Conservation (phyloP, 2,888 invertebrate species). For the Polietes domitor region DNA sequence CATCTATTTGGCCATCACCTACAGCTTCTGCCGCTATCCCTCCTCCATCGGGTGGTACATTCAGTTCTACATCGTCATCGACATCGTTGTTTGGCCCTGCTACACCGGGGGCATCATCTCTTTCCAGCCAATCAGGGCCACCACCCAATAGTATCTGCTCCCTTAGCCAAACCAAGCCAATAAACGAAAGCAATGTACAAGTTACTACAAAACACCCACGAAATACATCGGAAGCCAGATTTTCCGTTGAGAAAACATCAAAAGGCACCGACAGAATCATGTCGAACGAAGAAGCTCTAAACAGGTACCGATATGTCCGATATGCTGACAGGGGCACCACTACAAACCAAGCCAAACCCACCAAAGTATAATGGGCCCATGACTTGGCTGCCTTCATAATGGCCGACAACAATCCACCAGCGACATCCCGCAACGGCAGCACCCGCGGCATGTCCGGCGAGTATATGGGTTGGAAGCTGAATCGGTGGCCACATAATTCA, state of each 20-base stretch:
- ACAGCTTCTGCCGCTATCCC: conserved; percentile 72
- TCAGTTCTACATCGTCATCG: conserved; percentile 75
- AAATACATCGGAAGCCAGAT: conserved; percentile 95
- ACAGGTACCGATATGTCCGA: conserved; percentile 95
- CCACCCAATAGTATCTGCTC: conserved; percentile 99
- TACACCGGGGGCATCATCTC: conserved; percentile 82
- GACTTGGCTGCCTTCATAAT: conserved; percentile 96
- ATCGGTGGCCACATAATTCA: conserved; percentile 98
- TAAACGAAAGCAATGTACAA: conserved; percentile 97
- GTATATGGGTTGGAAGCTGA: conserved; percentile 99
- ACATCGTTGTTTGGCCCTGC: conserved; percentile 72
- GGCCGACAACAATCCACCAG: conserved; percentile 93
- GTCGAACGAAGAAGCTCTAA: conserved; percentile 92
- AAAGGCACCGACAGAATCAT: conserved; percentile 92
- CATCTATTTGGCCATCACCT: conserved; percentile 51
- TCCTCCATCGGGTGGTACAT: conserved; percentile 64
- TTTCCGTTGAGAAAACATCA: conserved; percentile 96
- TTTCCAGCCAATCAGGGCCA: conserved; percentile 96
- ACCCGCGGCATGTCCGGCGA: conserved; percentile 99
- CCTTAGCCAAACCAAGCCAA: conserved; percentile 97
- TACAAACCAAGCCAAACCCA: conserved; percentile 98
- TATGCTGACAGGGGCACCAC: conserved; percentile 98
- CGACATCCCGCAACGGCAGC: conserved; percentile 94
- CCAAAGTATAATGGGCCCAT: conserved; percentile 98
- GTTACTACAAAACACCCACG: conserved; percentile 98